These are phyloP conservation scores for Drosophila tsacasi DNA, from an alignment of 1,140 invertebrate species.

Conservation along the genomic window DNA sequence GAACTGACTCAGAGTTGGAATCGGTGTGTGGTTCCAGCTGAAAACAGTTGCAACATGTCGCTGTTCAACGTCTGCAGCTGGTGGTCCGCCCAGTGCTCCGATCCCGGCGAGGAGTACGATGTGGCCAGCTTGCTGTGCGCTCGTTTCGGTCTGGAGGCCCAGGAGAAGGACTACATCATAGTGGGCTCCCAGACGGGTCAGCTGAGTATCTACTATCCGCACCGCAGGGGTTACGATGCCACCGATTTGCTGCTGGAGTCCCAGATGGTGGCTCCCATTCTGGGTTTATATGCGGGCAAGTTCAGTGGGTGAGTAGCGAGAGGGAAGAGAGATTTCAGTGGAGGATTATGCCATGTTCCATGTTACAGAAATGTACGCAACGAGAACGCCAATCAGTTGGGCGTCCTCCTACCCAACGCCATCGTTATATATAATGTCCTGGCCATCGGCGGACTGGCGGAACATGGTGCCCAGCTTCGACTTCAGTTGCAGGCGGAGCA, in stretches of 20 bases:
- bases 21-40: not conserved
- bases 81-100: slow-evolving; percentile 89
- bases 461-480: slow-evolving; percentile 75
- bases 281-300: slow-evolving; percentile 90
- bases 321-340: no score
- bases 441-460: slow-evolving; percentile 67
- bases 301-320: slow-evolving; percentile 88
- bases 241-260: slow-evolving; percentile 90
- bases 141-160: slow-evolving; percentile 86
- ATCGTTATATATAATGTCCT: slow-evolving; percentile 78
- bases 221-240: slow-evolving; percentile 86
- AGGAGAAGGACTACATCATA: slow-evolving; percentile 88
- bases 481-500: slow-evolving; percentile 87
- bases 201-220: slow-evolving; percentile 88
- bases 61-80: slow-evolving; percentile 92
- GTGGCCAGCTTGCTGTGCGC: slow-evolving; percentile 76
- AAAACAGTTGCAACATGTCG: slow-evolving; percentile 87
- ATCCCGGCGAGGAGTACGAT: slow-evolving; percentile 86
- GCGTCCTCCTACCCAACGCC: slow-evolving; percentile 71
- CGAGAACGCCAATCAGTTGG: slow-evolving; percentile 76
- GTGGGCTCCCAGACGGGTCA: slow-evolving; percentile 90
- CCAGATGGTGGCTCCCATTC: slow-evolving; percentile 88
- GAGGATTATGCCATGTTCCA: not conserved
- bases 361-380: slow-evolving; percentile 68
- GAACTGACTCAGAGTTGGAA: slow-evolving; percentile 6